Evolutionary conservation across 2,797 vertebrate genomes (phyloP), one percentile per base, ranked within the genome.

Genomic region (Malurus splendens): DNA sequence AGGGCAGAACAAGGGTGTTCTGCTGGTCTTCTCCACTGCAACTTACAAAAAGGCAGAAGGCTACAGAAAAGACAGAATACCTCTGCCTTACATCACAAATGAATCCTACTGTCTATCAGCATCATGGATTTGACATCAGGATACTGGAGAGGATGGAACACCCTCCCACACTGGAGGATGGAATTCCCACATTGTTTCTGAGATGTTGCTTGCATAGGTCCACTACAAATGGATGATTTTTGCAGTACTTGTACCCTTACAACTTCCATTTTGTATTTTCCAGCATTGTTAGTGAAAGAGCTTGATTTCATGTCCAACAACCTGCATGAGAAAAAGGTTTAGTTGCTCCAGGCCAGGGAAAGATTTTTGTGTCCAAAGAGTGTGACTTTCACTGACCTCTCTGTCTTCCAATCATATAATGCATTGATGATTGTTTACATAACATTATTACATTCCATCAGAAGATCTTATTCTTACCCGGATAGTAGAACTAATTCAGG

Each of bases 401-500:
- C 50, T 82, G 16, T 47, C 68, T 86, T 36, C 68, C 55, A 91
- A 79, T 91, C 82, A 77, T 61, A 56, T 59, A 82, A 64, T 80
- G 7, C 55, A 73, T 62, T 71, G 86, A 42, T 61, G 9, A 7
- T 71, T 67, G 47, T 50, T 71, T 60, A 72, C n/a, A 76, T 36
- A 30, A 87, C 89, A 89, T 77, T 39, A 64, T 77, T 92, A 59
- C 25, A 44, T 72, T 81, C 19, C 67, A 85, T 93, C 84, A 90
- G 72, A 90, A 39, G 10, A 86, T 82, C 51, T 42, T 55, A 60
- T 79, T 94, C 60, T 33, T 86, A 72, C 39, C 71, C 90, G 94
- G 85, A 86, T 78, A 86, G 86, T 45, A 93, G 41, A 79, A 59
- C 55, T 12, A 7, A 86, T 67, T 94, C 92, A 90, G 48, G 82